Base-by-base conservation (phyloP, 1,140 invertebrate genomes). In the Neodiprion lecontei region DNA sequence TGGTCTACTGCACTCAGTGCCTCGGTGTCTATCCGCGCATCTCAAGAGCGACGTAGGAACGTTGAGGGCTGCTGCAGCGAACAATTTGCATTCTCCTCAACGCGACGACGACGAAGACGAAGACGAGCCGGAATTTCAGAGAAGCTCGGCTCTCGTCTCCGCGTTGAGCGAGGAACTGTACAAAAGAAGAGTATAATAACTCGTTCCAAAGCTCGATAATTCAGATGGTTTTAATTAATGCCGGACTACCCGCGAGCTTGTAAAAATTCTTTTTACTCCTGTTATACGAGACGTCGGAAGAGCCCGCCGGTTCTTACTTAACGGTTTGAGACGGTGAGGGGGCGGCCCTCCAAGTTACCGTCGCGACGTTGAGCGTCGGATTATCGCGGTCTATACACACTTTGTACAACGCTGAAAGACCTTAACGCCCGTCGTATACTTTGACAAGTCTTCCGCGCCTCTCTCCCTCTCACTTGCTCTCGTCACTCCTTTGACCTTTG, bases 381-480 rank as follows among this genome's bases (percentile, higher is more conserved):
- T 61, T 61, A 61, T 61, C 9, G 53, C 53, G 53, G 28, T 40
- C 28, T 40, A 40, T 61, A 61, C 53, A 61, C 3, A 17, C 53
- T 4, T 9, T 61, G 53, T 61, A 61, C 11, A 61, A 61, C 53
- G 53, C 53, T 61, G 53, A 61, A 61, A 61, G 53, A 61, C n/a
- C n/a, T 61, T 17, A 61, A 61, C 53, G 53, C 28, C 28, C 53
- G 53, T 8, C 53, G 53, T 61, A 9, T 61, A 61, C 53, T 61
- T 61, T 61, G 53, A 17, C 53, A 17, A 61, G n/a, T 61, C 4
- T 61, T 61, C 4, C n/a, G 7, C 9, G 11, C 77, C 66, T 70
- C 53, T 71, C 74, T 74, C 70, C 70, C 14, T 69, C 68, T 71
- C 72, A 74, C 77, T 78, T 70, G 21, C 69, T 74, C 74, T 79